Evolutionary conservation across 2,113 vertebrate species (phyloP).

Genomic region (Reinhardtius hippoglossoides): DNA sequence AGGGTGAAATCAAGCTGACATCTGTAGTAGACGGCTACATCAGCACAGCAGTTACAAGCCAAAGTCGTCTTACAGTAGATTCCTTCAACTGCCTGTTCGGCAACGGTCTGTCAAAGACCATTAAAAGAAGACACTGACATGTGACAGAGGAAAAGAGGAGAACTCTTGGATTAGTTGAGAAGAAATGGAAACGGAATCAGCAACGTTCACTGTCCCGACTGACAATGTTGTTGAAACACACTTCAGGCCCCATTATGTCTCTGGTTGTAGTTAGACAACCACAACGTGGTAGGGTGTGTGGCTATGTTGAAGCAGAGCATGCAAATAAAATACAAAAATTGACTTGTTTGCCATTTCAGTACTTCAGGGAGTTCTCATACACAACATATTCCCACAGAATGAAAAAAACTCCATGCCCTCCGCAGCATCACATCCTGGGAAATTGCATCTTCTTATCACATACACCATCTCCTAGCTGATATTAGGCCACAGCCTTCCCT

Average conservation of each 20-base stretch:
- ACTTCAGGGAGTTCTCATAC: conserved; percentile 32
- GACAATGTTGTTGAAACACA: background rate
- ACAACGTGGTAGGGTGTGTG: background rate
- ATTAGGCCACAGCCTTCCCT: conserved; percentile 66
- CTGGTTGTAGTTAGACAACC: conserved; percentile 11
- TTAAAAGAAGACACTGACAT: conserved; percentile 3
- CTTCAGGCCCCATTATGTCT: conserved; percentile 9
- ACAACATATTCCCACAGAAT: conserved; percentile 54
- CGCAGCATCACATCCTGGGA: conserved; percentile 64
- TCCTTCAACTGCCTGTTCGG: conserved; percentile 22
- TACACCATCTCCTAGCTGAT: conserved; percentile 62
- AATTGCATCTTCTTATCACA: conserved; percentile 75
- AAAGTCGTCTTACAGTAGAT: conserved; percentile 22
- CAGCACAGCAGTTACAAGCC: conserved; percentile 12
- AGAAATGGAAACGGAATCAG: conserved; percentile 7
- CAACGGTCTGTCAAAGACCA: conserved; percentile 12
- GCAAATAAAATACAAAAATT: background rate
- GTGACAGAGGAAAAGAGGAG: conserved; percentile 12
- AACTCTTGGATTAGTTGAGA: background rate
- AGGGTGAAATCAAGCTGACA: conserved; percentile 50
- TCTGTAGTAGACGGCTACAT: conserved; percentile 22
- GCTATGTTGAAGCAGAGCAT: background rate
- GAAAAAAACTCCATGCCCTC: conserved; percentile 16
- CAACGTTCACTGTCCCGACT: background rate
- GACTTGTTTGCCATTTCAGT: conserved; percentile 15